These are phyloP conservation scores for Pseudocheirus occidentalis DNA, from an alignment of 2,797 vertebrate genomes.

Conservation along the genomic window DNA sequence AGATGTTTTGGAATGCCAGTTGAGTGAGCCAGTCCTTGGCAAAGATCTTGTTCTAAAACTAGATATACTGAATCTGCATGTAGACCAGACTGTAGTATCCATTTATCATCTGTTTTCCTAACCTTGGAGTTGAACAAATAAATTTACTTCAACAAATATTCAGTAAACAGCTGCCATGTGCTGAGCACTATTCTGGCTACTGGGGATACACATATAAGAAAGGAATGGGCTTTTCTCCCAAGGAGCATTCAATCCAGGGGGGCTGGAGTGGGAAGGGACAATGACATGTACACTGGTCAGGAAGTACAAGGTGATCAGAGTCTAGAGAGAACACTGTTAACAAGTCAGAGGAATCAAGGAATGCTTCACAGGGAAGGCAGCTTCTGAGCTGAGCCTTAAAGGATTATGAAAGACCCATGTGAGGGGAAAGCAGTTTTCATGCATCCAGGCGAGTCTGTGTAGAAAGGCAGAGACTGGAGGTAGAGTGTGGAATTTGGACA, in stretches of 20 bases:
- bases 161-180: no score
- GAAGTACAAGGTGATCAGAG: no score
- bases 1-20: constrained; percentile 46
- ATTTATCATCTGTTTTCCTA: constrained; percentile 42
- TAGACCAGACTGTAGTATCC: background rate
- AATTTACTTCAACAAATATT: background rate
- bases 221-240: no score
- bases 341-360: no score
- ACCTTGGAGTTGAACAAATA: background rate
- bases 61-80: constrained; percentile 28
- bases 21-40: constrained; percentile 45
- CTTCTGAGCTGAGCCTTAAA: no score
- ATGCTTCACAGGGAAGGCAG: no score
- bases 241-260: no score
- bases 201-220: no score
- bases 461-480: background rate
- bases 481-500: background rate
- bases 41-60: constrained; percentile 24
- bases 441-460: background rate
- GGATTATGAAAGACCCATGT: no score
- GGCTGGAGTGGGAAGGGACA: fast-evolving
- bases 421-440: background rate
- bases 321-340: no score
- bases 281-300: no score
- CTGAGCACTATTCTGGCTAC: no score